phyloP scores from a whole-genome alignment of 2,888 invertebrate genomes.

The Imbricaverruca yamaguchii region DNA sequence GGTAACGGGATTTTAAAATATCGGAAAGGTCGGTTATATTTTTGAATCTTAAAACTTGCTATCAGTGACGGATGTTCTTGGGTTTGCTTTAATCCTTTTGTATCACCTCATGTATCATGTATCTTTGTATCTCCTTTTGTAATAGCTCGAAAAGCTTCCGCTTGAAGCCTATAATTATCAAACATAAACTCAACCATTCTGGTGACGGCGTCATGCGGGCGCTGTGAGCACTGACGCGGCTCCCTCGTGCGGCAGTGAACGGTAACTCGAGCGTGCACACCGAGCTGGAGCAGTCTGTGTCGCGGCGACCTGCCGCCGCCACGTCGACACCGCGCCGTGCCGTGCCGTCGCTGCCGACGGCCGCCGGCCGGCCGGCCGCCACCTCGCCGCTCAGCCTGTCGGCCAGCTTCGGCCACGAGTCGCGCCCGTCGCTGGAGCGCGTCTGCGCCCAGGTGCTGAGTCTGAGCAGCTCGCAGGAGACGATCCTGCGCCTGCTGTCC shows the following conservation, averaged over 20 bases:
- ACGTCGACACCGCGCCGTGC: neutral
- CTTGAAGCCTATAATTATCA: no score
- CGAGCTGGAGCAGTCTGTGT: neutral
- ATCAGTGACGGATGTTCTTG: no score
- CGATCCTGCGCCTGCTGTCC: neutral
- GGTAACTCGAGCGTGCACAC: neutral
- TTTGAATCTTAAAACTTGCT: no score
- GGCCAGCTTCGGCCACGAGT: slow-evolving; percentile 9
- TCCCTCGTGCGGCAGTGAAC: neutral
- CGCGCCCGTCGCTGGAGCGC: neutral
- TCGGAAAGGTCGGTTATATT: no score
- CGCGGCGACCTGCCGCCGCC: neutral
- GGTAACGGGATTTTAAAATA: no score
- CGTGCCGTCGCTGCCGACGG: neutral
- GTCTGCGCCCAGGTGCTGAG: neutral
- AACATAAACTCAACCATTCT: no score
- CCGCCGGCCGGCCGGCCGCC: neutral
- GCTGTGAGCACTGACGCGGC: no score
- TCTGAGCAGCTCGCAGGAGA: neutral
- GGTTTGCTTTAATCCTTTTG: no score
- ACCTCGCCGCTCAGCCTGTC: neutral
- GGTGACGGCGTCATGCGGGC: no score
- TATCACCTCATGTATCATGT: no score
- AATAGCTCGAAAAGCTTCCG: no score
- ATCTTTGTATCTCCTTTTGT: no score